Base-by-base conservation (phyloP, 2,888 invertebrate species). In the Halictus ligatus region DNA sequence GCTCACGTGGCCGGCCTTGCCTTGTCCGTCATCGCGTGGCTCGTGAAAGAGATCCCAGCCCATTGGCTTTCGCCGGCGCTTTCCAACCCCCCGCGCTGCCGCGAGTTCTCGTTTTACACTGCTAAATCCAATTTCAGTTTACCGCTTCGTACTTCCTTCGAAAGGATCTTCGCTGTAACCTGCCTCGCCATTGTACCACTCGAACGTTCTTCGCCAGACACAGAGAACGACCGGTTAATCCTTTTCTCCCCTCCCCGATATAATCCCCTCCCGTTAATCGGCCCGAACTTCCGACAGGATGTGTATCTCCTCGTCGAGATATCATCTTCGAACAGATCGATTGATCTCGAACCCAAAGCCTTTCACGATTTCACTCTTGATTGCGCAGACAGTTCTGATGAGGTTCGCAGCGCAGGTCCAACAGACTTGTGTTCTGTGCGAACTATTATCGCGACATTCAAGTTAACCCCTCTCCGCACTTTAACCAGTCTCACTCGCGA, bases 61-160 rank as follows among this genome's bases (percentile, higher is more conserved):
- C 74, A 81, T 81, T 81, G 88, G 60, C 78, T 89, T 81, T 81
- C 86, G 79, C 73, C 71, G 60, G 58, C 81, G 72, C 81, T 83
- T 85, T 75, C 73, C 29, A 64, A 7, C 4, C 13, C 46, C 60
- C 60, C 73, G 46, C 80, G 2, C 18, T 21, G 54, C 2, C 10
- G 10, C 78, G 77, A 79, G 69, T 82, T 80, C 88, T 91, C 91
- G 85, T 87, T 91, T 91, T 89, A 88, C 87, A 86, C 75, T 78
- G 83, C 86, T 83, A 88, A 91, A 92, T 89, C 91, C 92, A 91
- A 91, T 91, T 91, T 91, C 92, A 89, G 76, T 73, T 87, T 89
- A 85, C 88, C 86, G 86, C 84, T 83, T 87, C 86, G 78, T 89
- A 85, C 84, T 89, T 84, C 78, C 87, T 81, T 21, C 25, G 40